Evolutionary conservation across 53 echinoderm and acorn worm species (phyloP), one percentile per base, ranked within the genome.

Genomic region (Henricia sp.): DNA sequence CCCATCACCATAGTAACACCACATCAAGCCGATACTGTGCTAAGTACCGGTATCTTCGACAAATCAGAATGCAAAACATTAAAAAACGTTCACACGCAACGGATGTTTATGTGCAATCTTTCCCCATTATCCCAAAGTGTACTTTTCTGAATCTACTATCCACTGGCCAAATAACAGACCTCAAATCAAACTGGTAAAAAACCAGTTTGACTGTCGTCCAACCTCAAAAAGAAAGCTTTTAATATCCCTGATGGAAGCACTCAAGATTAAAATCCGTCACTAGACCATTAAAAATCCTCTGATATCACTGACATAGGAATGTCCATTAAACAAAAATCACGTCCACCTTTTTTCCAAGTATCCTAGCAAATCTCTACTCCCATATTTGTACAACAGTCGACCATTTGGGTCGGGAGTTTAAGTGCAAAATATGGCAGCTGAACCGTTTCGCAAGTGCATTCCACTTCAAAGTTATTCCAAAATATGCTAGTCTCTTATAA

Each of bases 391-490:
- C 58, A 76, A 57, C 40, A 27, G 36, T 57, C 28, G 24, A 37
- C 28, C 32, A 40, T 42, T 40, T 3, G 60, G 6, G 41, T 30
- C n/a, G 38, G 37, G 37, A 58, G 57, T 76, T 76, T 57, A 76
- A 76, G 76, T 76, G 76, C 42, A 57, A 37, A 76, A 76, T 76
- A 58, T 41, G 76, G 39, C 28, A 58, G 59, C 76, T 29, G 76
- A 76, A 76, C 76, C 41, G 42, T 76, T 76, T 76, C 76, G 59
- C 59, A 76, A 76, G 76, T 76, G 13, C 57, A 76, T 42, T 42
- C 16, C 16, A 76, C 76, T 76, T 42, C 37, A 76, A 25, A 58
- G 76, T 76, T 39, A 19, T 76, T 56, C 27, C 25, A 51, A 73
- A 73, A 37, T 25, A 37, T 28, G 50, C 53, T n/a, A 16, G 42